Conservation (phyloP, 2,888 invertebrate genomes). For the Xylota segnis region DNA sequence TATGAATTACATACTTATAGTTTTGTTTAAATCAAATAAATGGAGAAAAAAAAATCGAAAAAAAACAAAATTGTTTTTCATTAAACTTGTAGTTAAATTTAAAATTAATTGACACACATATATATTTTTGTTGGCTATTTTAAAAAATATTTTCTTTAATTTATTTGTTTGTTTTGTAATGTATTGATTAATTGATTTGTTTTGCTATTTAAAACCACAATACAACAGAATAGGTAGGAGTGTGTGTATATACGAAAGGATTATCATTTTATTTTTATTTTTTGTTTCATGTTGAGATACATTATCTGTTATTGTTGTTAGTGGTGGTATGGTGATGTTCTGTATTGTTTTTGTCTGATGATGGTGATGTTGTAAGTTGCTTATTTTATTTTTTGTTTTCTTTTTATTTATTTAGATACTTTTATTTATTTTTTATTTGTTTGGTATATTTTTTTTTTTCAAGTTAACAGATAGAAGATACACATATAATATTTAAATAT, state of each 20-base stretch:
- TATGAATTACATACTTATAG: constrained; percentile 42
- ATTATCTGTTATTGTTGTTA: constrained; percentile 48
- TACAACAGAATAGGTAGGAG: constrained; percentile 40
- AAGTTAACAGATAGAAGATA: constrained; percentile 77
- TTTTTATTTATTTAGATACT: constrained; percentile 33
- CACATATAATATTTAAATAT: constrained; percentile 76
- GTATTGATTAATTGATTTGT: constrained; percentile 12
- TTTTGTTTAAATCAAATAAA: constrained; percentile 35
- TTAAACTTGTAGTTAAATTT: constrained; percentile 29
- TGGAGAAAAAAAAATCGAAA: neutral
- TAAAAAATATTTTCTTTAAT: constrained; percentile 29
- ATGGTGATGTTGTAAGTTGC: constrained; percentile 38
- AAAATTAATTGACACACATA: constrained; percentile 67
- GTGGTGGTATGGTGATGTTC: constrained; percentile 55
- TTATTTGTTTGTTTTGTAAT: neutral
- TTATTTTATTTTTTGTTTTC: constrained; percentile 37
- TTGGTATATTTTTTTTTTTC: constrained; percentile 32
- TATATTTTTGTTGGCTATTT: constrained; percentile 47
- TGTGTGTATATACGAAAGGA: constrained; percentile 32
- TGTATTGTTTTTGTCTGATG: constrained; percentile 60
- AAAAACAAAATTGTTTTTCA: constrained; percentile 45
- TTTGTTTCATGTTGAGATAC: constrained; percentile 35
- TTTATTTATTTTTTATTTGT: constrained; percentile 46
- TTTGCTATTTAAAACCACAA: too few relatives aligned
- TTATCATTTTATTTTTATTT: too few relatives aligned